Base-by-base conservation (phyloP, 2,113 vertebrate species). In the Procavia capensis region DNA sequence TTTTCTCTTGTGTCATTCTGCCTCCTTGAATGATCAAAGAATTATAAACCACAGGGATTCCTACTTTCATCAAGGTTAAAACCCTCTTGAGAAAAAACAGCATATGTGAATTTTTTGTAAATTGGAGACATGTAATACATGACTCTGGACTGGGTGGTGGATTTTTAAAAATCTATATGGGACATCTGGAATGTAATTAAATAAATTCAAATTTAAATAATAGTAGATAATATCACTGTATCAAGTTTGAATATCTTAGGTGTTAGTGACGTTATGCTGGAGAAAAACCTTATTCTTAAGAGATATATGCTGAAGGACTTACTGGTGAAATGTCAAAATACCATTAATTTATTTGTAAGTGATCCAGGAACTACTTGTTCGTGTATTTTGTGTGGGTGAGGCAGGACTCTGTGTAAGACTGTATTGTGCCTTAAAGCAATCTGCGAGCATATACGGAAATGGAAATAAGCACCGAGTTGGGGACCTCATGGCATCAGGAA, bases 301-400 rank as follows among this genome's bases (percentile, higher is more conserved):
- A n/a, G n/a, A n/a, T n/a, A n/a, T 3, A 47, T 75, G 27, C 17
- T 76, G 29, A 89, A 89, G 41, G 78, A 63, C 72, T 89, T 84
- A 84, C 54, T 13, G 20, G 5, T 75, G 14, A 93, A 85, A 66
- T 85, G 5, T 66, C 43, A 90, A 45, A 93, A 91, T 25, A 4
- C 9, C 61, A n/a, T 34, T 47, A 34, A 82, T 20, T 90, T 81
- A 41, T 76, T 91, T 93, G 87, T n/a, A 96, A 87, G 39, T 83
- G 68, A 76, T 43, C 31, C 16, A 50, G 22, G 63, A 54, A 79
- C 22, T 41, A 4, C 66, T 5, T 50, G 13, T 39, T 9, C 64
- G 31, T n/a, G n/a, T n/a, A n/a, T n/a, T n/a, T n/a, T n/a, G n/a
- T n/a, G n/a, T n/a, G n/a, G n/a, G n/a, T n/a, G n/a, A n/a, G n/a